These are phyloP conservation scores for Corapipo altera DNA, from an alignment of 2,113 vertebrate species.

Conservation along the genomic window DNA sequence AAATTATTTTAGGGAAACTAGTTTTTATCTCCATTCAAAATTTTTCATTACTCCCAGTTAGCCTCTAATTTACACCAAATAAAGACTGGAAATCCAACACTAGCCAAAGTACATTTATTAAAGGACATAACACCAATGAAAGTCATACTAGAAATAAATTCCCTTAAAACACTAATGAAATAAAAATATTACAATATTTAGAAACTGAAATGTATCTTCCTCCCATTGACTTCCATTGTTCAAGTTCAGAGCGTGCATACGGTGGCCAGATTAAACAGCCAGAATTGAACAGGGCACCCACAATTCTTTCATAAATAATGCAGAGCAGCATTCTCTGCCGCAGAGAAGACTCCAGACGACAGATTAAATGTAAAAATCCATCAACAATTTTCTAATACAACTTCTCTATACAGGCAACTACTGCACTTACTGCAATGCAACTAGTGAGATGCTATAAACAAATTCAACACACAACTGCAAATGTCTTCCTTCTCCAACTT, in stretches of 20 bases:
- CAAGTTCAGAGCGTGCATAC: neutral
- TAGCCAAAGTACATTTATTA: neutral
- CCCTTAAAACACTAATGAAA: neutral
- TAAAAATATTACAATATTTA: neutral
- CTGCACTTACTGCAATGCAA: neutral
- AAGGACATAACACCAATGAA: neutral
- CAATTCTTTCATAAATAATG: neutral
- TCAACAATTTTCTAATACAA: neutral
- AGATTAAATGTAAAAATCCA: neutral
- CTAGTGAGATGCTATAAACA: neutral
- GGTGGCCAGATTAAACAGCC: neutral
- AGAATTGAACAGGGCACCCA: neutral
- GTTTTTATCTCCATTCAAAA: neutral
- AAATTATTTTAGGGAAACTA: neutral
- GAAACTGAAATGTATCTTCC: neutral
- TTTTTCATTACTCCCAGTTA: neutral
- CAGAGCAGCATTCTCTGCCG: neutral
- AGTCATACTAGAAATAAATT: neutral
- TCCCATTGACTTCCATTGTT: neutral
- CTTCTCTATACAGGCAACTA: neutral
- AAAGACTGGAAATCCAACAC: neutral
- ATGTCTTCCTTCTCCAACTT: neutral
- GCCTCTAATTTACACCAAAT: neutral
- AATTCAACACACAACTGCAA: neutral
- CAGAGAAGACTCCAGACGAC: neutral